These are phyloP conservation scores for Gavialis gangeticus DNA, from an alignment of 2,113 vertebrate species.

Conservation along the genomic window DNA sequence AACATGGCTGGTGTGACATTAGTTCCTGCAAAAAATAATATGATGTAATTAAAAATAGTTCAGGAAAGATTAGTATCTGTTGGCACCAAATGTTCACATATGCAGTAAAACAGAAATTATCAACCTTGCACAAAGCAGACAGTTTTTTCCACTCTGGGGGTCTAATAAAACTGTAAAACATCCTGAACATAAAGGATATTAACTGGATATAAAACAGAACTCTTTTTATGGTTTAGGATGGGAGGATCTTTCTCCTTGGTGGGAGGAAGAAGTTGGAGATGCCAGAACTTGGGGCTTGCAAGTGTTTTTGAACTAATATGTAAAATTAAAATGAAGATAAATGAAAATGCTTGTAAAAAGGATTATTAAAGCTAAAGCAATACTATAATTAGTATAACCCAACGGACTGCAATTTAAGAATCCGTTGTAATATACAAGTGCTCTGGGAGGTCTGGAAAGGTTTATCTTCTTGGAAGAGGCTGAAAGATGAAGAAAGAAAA, in stretches of 20 bases:
- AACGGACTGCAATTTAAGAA: slow-evolving; percentile 16
- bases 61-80: slow-evolving; percentile 72
- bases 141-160: background rate
- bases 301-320: background rate
- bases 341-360: slow-evolving; percentile 11
- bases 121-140: slow-evolving; percentile 26
- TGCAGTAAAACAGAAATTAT: slow-evolving; percentile 66
- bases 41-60: slow-evolving; percentile 66
- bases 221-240: background rate
- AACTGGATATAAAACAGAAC: slow-evolving; percentile 63
- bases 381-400: background rate
- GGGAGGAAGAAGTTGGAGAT: slow-evolving; percentile 33
- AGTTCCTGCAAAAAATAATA: slow-evolving; percentile 31
- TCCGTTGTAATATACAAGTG: slow-evolving; percentile 16
- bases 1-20: slow-evolving; percentile 17
- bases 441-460: slow-evolving; percentile 44
- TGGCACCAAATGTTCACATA: slow-evolving; percentile 70
- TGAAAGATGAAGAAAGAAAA: slow-evolving; percentile 24
- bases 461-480: slow-evolving; percentile 28
- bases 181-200: slow-evolving; percentile 17
- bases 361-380: slow-evolving; percentile 5
- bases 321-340: slow-evolving; percentile 48
- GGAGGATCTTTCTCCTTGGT: background rate
- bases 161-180: slow-evolving; percentile 48
- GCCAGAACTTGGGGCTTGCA: slow-evolving; percentile 35